Conservation (phyloP, 2,113 vertebrate species). For the Spilogale gracilis region DNA sequence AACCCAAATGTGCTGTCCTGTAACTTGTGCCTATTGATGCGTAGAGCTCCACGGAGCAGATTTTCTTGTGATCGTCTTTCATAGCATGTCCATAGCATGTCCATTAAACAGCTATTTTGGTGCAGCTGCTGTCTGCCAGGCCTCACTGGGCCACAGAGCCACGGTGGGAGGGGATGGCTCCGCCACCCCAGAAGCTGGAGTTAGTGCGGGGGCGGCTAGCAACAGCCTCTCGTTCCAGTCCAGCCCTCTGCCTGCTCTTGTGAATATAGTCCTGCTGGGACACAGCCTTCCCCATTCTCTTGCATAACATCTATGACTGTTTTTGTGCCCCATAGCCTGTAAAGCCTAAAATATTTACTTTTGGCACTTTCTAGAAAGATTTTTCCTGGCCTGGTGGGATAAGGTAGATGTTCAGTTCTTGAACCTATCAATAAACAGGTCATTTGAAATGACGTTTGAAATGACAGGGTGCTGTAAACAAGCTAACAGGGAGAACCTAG, state of each 20-base stretch:
- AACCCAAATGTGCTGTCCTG: neutral
- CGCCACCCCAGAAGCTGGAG: neutral
- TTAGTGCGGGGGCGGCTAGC: neutral
- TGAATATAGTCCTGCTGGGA: neutral
- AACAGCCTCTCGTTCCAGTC: neutral
- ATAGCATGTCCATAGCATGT: neutral
- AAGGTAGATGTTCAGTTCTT: conserved; percentile 16
- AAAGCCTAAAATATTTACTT: conserved; percentile 4
- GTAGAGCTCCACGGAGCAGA: neutral
- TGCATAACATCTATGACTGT: neutral
- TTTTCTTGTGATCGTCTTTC: neutral
- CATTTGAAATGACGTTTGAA: neutral
- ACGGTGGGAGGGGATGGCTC: neutral
- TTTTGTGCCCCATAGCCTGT: neutral
- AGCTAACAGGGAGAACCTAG: neutral
- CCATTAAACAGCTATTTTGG: neutral
- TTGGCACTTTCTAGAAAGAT: neutral
- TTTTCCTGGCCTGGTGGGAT: neutral
- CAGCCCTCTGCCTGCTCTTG: neutral
- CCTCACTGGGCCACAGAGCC: neutral
- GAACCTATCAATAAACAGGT: neutral
- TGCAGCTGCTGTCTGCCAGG: neutral
- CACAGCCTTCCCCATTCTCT: neutral
- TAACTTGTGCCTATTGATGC: neutral
- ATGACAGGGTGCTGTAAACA: neutral